Evolutionary conservation across 2,888 invertebrate species (phyloP).

Genomic region (Malthinus flaveolus): DNA sequence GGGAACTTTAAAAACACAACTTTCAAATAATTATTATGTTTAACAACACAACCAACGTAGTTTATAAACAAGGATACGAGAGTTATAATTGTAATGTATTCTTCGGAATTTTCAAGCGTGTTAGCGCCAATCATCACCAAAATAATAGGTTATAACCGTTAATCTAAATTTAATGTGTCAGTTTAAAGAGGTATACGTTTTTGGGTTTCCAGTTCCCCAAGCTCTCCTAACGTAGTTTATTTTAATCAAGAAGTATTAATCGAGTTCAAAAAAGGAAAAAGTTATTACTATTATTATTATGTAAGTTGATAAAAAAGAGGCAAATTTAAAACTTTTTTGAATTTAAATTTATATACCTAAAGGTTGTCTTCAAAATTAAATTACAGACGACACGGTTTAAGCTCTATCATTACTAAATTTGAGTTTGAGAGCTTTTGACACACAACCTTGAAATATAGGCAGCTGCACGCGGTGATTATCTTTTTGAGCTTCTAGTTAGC

Average conservation of each 20-base stretch:
- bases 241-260: background rate
- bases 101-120: slow-evolving; percentile 3
- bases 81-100: slow-evolving; percentile 3
- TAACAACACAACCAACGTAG: slow-evolving; percentile 1
- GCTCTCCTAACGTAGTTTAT: background rate
- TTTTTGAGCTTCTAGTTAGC: slow-evolving; percentile 25
- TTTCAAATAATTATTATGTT: slow-evolving; percentile 5
- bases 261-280: background rate
- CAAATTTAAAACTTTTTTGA: background rate
- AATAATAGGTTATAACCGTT: slow-evolving; percentile 19
- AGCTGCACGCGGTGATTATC: slow-evolving; percentile 30
- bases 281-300: background rate
- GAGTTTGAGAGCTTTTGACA: slow-evolving; percentile 16
- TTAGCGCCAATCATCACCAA: slow-evolving; percentile 14
- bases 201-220: background rate
- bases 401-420: slow-evolving; percentile 26
- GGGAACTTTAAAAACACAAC: background rate
- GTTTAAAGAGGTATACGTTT: slow-evolving; percentile 13
- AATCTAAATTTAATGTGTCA: slow-evolving; percentile 35
- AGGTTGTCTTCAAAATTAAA: slow-evolving; percentile 6
- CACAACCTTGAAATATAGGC: slow-evolving; percentile 20
- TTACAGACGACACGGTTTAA: slow-evolving; percentile 16
- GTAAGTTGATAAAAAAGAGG: background rate
- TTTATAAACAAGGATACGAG: slow-evolving; percentile 3
- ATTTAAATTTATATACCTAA: too few relatives aligned